Evolutionary conservation across 1,140 invertebrate species (phyloP), one percentile per base, ranked within the genome.

Genomic region (Dreissena polymorpha): DNA sequence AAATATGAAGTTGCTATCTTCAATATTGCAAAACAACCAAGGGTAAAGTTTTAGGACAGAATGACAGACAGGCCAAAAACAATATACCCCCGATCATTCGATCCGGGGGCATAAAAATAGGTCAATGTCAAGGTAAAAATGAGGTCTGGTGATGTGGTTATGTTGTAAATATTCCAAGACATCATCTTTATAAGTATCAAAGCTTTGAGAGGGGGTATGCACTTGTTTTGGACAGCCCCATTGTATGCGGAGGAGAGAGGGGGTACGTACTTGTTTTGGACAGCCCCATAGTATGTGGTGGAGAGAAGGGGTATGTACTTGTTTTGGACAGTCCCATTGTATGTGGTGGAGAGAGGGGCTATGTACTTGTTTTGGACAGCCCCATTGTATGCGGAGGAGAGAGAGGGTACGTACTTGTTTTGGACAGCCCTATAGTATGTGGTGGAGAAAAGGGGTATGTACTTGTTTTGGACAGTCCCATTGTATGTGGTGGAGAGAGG

Each of bases 291-390:
- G n/a, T n/a, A n/a, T n/a, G n/a, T n/a, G n/a, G n/a, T 39, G 39
- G 2, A 39, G 39, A 8, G 8, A 39, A 39, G 2, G 39, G 8
- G 55, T 2, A 84, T 78, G 75, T 84, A 89, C 87, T 68, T 86
- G 68, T 86, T 85, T 49, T 88, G 87, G 27, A 84, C 78, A 14
- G 67, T 51, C 68, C 68, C 83, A 86, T 91, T 83, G 83, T 87
- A 55, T 27, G 82, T 55, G 73, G 92, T 84, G 7, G 93, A 92
- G 90, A 97, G 93, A 3, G 97, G 97, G 88, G 97, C 95, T 73
- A 94, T 93, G 0, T n/a, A n/a, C n/a, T n/a, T n/a, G n/a, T 5
- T 39, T 39, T 39, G 39, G 39, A 39, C 39, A 5, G 39, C 39
- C 39, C 39, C 39, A 39, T 29, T n/a, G 60, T 63, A 5, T 5